Evolutionary conservation across 2,113 vertebrate species (phyloP), one percentile per base, ranked within the genome.

Genomic region (Marmota monax): DNA sequence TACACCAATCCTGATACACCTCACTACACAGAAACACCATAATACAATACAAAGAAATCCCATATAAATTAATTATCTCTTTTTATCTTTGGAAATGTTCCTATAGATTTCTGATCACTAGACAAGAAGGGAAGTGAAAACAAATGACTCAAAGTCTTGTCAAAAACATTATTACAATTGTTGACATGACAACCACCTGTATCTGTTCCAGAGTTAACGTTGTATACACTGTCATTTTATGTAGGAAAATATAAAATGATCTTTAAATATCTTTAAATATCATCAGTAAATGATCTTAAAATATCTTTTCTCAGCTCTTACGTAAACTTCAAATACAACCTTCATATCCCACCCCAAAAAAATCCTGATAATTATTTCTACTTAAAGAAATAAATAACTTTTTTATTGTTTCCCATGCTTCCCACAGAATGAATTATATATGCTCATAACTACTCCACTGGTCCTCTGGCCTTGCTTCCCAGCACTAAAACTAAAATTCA

Each of bases 161-260:
- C 48, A 73, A 83, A 94, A 95, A 83, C 67, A 90, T 92, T 88
- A 93, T 58, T 22, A 34, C 84, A 94, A 96, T 74, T 93, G 34
- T 72, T 95, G 70, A 70, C 78, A 85, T 96, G 86, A 91, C 63
- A 96, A 67, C 78, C 78, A 90, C n/a, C 56, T 93, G 1, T 76
- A 84, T 93, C 76, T 89, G 53, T 58, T 95, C 34, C 34, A 65
- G 32, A 92, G 58, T 80, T 53, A 80, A 34, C 51, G 84, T 5
- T 80, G 29, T 58, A 89, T 88, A 58, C 93, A 95, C 61, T 92
- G 56, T 86, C 90, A 88, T 13, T 84, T 94, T 76, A 65, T 58
- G 1, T 73, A 78, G 65, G 58, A 91, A 97, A 92, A 85, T 79
- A 65, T 85, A 88, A 94, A 88, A 72, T 90, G 42, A 51, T 51